These are phyloP conservation scores for Dasypus novemcinctus DNA, from an alignment of 2,113 vertebrate species.

Conservation along the genomic window DNA sequence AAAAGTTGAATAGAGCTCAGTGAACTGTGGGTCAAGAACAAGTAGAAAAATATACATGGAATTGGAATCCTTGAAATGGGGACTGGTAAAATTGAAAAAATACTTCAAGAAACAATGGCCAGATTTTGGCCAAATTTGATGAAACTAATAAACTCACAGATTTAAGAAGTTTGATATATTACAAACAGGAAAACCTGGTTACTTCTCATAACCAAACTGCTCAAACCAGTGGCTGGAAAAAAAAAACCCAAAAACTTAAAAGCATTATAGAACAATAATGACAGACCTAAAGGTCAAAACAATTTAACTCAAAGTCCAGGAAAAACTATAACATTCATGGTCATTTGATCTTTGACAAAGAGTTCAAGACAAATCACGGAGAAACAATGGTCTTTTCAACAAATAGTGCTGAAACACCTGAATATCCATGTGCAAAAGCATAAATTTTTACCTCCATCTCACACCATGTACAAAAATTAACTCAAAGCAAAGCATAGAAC, in stretches of 20 bases:
- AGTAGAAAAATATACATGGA: background rate
- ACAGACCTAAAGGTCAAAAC: background rate
- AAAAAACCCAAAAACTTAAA: background rate
- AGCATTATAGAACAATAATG: background rate
- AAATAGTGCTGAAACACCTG: background rate
- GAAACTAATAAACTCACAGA: background rate
- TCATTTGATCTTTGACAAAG: background rate
- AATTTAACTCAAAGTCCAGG: background rate
- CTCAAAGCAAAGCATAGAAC: background rate
- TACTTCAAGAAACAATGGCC: background rate
- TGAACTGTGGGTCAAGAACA: background rate
- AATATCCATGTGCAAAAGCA: background rate
- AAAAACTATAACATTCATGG: background rate
- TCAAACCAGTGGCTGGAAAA: background rate
- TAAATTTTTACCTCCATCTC: background rate
- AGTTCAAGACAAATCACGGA: background rate
- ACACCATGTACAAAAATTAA: background rate
- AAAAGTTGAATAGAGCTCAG: background rate
- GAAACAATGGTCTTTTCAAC: background rate
- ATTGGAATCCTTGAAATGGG: background rate
- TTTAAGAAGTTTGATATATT: background rate
- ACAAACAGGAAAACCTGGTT: background rate
- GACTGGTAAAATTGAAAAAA: background rate
- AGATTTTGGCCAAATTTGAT: conserved; percentile 16
- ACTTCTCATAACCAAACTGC: background rate